These are phyloP conservation scores for Hypselothyrea guttata DNA, from an alignment of 2,888 invertebrate species.

Conservation along the genomic window DNA sequence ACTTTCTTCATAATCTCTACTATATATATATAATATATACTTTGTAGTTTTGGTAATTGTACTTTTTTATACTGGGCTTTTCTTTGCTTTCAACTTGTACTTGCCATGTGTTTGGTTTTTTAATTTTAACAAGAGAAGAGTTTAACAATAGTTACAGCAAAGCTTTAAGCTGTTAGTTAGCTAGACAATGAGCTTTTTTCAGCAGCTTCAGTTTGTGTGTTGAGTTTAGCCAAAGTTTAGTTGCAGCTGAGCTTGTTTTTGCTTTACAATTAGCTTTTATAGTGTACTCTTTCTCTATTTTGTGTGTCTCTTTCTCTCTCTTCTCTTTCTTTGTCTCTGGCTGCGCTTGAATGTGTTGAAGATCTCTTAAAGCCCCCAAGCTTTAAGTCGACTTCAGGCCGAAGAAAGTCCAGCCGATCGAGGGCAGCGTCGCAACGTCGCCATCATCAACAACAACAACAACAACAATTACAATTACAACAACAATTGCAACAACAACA, in stretches of 20 bases:
- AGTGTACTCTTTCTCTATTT: too few relatives aligned
- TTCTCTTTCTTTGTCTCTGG: slow-evolving; percentile 1
- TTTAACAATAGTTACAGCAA: too few relatives aligned
- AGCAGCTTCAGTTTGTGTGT: too few relatives aligned
- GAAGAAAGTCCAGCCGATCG: slow-evolving; percentile 50
- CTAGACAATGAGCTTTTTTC: too few relatives aligned
- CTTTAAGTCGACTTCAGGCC: slow-evolving; percentile 27
- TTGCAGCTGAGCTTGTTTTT: not conserved
- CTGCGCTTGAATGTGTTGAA: slow-evolving; percentile 19
- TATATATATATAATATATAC: slow-evolving; percentile 39
- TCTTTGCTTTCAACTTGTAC: slow-evolving; percentile 54
- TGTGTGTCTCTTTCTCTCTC: not conserved
- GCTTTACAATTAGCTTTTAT: not conserved
- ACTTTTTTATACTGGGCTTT: slow-evolving; percentile 38
- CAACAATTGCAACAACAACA: not conserved
- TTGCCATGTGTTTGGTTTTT: slow-evolving; percentile 18
- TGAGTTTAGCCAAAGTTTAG: not conserved
- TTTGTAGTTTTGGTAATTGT: slow-evolving; percentile 52
- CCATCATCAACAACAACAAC: slow-evolving; percentile 18
- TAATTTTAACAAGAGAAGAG: too few relatives aligned
- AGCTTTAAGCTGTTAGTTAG: not conserved
- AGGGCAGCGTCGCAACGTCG: slow-evolving; percentile 37
- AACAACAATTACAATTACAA: slow-evolving; percentile 8
- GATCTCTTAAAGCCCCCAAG: slow-evolving; percentile 22
- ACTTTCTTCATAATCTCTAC: slow-evolving; percentile 22